These are phyloP conservation scores for Marronus borbonicus DNA, from an alignment of 2,888 invertebrate genomes.

Conservation along the genomic window DNA sequence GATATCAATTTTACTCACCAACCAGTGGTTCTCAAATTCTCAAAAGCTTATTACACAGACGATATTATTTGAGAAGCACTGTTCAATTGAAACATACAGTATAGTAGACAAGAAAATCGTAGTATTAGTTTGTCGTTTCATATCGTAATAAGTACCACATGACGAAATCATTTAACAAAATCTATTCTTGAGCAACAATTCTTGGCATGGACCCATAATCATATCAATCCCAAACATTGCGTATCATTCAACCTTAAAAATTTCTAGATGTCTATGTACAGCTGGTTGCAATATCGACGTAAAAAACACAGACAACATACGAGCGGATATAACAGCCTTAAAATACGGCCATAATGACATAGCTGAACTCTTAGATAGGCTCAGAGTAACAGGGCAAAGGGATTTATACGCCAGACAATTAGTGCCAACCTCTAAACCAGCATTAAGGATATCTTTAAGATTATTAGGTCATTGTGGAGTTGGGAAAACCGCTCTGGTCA, in stretches of 20 bases:
- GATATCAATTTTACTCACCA: no score
- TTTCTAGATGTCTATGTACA: slow-evolving; percentile 76
- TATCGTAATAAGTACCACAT: no score
- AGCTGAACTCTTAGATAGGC: slow-evolving; percentile 77
- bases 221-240: background rate
- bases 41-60: no score
- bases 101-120: no score
- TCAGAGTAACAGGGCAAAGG: slow-evolving; percentile 74
- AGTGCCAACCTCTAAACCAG: slow-evolving; percentile 74
- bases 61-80: no score
- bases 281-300: slow-evolving; percentile 81
- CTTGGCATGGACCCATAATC: no score
- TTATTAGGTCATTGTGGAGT: slow-evolving; percentile 81
- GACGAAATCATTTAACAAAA: no score
- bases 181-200: no score
- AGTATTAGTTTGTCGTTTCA: no score
- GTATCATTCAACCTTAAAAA: background rate
- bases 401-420: slow-evolving; percentile 73
- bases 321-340: slow-evolving; percentile 84
- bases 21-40: no score
- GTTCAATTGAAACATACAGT: no score
- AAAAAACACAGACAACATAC: slow-evolving; percentile 79
- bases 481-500: slow-evolving; percentile 81
- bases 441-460: slow-evolving; percentile 78
- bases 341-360: slow-evolving; percentile 82